Evolutionary conservation across 1,140 invertebrate genomes (phyloP).

Genomic region (Drosophila kepulauana): DNA sequence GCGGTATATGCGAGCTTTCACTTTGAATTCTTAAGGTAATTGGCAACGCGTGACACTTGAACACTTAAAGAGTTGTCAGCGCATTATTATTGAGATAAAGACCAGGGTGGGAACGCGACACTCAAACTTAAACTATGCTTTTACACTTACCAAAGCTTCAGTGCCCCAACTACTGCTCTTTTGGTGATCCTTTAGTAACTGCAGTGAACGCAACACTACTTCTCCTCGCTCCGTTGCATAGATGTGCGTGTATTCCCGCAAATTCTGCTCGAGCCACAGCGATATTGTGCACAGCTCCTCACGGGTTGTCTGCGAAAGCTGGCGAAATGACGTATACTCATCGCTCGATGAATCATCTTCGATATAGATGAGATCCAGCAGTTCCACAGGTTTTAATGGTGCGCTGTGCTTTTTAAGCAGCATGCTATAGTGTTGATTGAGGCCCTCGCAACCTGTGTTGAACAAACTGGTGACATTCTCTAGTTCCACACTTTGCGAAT

Average conservation of each 20-base stretch:
- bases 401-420: slow-evolving; percentile 94
- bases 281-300: slow-evolving; percentile 92
- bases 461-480: slow-evolving; percentile 93
- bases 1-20: background rate
- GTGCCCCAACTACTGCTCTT: slow-evolving; percentile 90
- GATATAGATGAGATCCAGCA: slow-evolving; percentile 93
- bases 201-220: slow-evolving; percentile 91
- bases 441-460: slow-evolving; percentile 85
- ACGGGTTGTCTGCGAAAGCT: slow-evolving; percentile 78
- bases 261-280: slow-evolving; percentile 93
- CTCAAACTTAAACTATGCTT: background rate
- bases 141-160: slow-evolving; percentile 78
- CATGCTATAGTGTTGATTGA: slow-evolving; percentile 95
- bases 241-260: slow-evolving; percentile 92
- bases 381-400: slow-evolving; percentile 92
- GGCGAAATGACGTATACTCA: slow-evolving; percentile 83
- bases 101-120: background rate
- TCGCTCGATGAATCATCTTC: slow-evolving; percentile 91
- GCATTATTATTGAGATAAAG: too few relatives aligned
- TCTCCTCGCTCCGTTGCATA: slow-evolving; percentile 92
- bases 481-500: slow-evolving; percentile 96
- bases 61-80: background rate
- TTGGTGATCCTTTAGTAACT: slow-evolving; percentile 92
- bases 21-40: background rate
- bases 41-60: background rate